Percentiles rank a stretch among this genome's conserved stretches.
phyloP scores from a whole-genome alignment of 2,888 invertebrate species.

The Girardia tigrina region DNA sequence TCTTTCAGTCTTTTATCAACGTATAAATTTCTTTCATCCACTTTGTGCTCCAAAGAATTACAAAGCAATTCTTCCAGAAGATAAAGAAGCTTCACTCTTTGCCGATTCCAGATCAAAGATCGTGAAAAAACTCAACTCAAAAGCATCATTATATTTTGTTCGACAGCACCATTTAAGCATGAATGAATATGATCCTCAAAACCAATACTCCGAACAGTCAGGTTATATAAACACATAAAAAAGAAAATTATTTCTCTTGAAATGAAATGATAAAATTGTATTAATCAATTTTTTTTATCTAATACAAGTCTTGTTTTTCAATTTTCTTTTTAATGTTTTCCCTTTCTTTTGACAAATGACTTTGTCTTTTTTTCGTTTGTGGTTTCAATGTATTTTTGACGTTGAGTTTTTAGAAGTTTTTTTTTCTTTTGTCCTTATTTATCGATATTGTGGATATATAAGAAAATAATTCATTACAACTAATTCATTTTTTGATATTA shows the following conservation, averaged over 20 bases:
- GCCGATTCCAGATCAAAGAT: slow-evolving; percentile 23
- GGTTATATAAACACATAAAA: slow-evolving; percentile 23
- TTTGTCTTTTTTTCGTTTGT: slow-evolving; percentile 20
- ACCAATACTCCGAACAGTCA: slow-evolving; percentile 23
- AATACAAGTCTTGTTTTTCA: slow-evolving; percentile 14
- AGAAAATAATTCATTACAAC: background rate
- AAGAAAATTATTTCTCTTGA: slow-evolving; percentile 16
- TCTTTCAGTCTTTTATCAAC: slow-evolving; percentile 23
- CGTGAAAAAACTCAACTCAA: slow-evolving; percentile 23
- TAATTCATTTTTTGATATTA: background rate
- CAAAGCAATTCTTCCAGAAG: slow-evolving; percentile 23
- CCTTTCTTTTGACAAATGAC: slow-evolving; percentile 23
- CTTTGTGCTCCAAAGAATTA: slow-evolving; percentile 23
- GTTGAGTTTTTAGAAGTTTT: background rate
- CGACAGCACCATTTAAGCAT: slow-evolving; percentile 23
- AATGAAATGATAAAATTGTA: slow-evolving; percentile 18
- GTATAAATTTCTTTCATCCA: slow-evolving; percentile 23
- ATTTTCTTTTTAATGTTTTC: slow-evolving; percentile 14
- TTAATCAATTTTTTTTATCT: slow-evolving; percentile 18
- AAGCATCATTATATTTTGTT: slow-evolving; percentile 23
- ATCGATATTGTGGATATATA: slow-evolving; percentile 11
- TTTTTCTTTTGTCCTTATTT: background rate
- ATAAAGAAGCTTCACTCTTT: slow-evolving; percentile 23
- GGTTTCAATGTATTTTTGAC: background rate
- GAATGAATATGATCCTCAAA: slow-evolving; percentile 23